Evolutionary conservation across 1,140 invertebrate genomes (phyloP), one percentile per base, ranked within the genome.

Genomic region (Charaxes varanes): DNA sequence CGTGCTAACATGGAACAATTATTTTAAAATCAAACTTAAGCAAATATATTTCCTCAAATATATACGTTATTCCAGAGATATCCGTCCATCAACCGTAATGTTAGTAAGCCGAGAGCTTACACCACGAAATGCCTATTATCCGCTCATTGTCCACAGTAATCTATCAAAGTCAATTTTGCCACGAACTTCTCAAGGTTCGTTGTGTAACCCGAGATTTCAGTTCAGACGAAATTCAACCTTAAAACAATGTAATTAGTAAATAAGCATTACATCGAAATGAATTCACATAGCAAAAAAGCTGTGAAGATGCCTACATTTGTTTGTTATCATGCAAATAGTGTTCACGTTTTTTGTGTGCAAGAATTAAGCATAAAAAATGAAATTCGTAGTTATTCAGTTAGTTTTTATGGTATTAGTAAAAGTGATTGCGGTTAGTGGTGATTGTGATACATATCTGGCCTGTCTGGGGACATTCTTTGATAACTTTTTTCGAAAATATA

Each of bases 141-240:
- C 22, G 24, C 33, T 45, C 41, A 54, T 54, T 51, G 55, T 60
- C 26, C 43, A 41, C 32, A 44, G 36, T 58, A 47, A 63, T 63
- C 41, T 44, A 56, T 66, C 53, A 60, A 62, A 57, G 56, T 61
- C 53, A 57, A 52, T 41, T 32, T 50, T 52, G 42, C 43, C 56
- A 63, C 52, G 49, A 57, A 48, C 41, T 45, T 53, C 53, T 44
- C 62, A 62, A 62, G 58, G 58, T 60, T 18, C 38, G 26, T 50
- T 30, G 21, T 47, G 30, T 52, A 41, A 42, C 13, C 38, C 42
- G 6, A 22, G 17, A 40, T 18, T 31, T 44, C 22, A 35, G 18
- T 34, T 40, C 31, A 44, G 18, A 33, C 41, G 12, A 49, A 18
- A 50, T 32, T 50, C 23, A 42, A 18, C 33, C 24, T 42, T 45